A percentile compares a stretch with the other conserved stretches of the same genome.
These are phyloP conservation scores for Tragelaphus strepsiceros DNA, from an alignment of 2,113 vertebrate species.

Conservation along the genomic window DNA sequence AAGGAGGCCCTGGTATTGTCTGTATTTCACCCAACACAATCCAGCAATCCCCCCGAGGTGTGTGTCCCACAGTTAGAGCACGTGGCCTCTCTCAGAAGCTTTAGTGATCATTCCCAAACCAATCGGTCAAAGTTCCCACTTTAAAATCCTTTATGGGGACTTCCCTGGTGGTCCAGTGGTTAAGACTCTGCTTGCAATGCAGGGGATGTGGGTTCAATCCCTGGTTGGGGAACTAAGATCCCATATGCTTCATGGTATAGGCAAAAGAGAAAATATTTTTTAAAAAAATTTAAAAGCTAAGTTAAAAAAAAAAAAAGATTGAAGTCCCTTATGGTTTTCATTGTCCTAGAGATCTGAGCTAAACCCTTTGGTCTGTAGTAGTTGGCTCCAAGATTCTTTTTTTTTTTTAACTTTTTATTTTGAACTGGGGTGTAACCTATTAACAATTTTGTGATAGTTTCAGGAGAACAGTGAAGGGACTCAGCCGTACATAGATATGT, in stretches of 20 bases:
- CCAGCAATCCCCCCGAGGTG: too few species aligned
- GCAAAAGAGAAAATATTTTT: not conserved
- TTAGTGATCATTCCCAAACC: not conserved
- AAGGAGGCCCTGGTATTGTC: not conserved
- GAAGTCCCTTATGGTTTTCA: not conserved
- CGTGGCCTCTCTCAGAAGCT: not conserved
- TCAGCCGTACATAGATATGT: not conserved
- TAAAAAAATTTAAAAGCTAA: not conserved
- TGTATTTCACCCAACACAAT: not conserved
- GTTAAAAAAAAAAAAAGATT: not conserved
- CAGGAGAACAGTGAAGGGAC: not conserved
- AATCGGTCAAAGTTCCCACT: not conserved
- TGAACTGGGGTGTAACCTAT: not conserved
- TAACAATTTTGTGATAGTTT: not conserved
- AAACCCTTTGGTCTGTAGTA: not conserved
- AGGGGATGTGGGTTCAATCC: not conserved
- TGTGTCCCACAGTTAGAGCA: rapidly evolving
- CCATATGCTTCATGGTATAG: not conserved
- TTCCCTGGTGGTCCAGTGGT: not conserved
- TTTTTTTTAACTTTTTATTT: not conserved
- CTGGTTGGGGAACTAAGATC: not conserved
- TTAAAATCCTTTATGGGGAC: not conserved
- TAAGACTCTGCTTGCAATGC: not conserved
- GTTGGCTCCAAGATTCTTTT: not conserved
- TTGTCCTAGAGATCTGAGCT: not conserved